Evolutionary conservation across 1,140 invertebrate genomes (phyloP), one percentile per base, ranked within the genome.

Genomic region (Sycophila sp.): DNA sequence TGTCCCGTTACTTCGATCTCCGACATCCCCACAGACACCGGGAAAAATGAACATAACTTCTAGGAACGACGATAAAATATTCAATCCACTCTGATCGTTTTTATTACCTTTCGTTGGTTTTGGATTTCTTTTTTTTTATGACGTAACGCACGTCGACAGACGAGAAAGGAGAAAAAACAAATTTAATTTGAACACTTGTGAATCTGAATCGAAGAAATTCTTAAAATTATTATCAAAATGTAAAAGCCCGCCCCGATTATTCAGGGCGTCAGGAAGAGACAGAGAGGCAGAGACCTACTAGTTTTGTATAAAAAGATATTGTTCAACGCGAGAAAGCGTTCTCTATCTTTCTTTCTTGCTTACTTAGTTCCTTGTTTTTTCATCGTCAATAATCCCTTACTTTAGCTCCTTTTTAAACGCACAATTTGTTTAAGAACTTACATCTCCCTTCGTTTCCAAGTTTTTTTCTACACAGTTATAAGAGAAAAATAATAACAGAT

Each of bases 401-500:
- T n/a, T n/a, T n/a, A n/a, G n/a, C n/a, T n/a, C n/a, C n/a, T 59
- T 28, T 55, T 70, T 63, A 13, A 53, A 63, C 19, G 59, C 24
- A 56, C n/a, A 66, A 70, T 22, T 42, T 71, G 30, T 40, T 69
- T 55, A 69, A 7, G 32, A 63, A 62, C 56, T 53, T 69, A 67
- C 40, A 62, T 56, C 59, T 32, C 42, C 47, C n/a, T n/a, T 67
- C 56, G 28, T 58, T 63, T 65, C 53, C 30, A 38, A 70, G 73
- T 45, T 49, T 72, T 71, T 36, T 72, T 73, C 72, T 66, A 56
- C 67, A 71, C 42, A 76, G 58, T 76, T 49, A 22, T 73, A 64
- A 75, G 59, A 78, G 65, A 75, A 72, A 75, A 65, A 74, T 73
- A 77, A 76, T 71, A 76, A 76, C 66, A 78, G 66, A 75, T 59